Evolutionary conservation across 2,888 invertebrate genomes (phyloP).

Genomic region (Digitonthophagus gazella): DNA sequence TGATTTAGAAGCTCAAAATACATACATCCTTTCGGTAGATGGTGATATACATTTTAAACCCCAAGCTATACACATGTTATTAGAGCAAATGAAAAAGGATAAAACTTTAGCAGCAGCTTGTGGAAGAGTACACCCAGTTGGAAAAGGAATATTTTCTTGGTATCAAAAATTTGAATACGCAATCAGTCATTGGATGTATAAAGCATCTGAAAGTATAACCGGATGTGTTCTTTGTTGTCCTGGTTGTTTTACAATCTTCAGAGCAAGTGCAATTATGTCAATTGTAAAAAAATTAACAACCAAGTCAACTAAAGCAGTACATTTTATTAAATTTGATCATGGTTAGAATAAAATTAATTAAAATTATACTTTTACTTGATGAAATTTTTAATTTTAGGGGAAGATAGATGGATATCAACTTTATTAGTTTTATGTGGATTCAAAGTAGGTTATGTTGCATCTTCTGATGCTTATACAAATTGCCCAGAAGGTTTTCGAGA

Average conservation of each 20-base stretch:
- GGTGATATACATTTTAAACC: slow-evolving; percentile 90
- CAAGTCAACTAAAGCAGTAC: slow-evolving; percentile 71
- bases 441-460: slow-evolving; percentile 91
- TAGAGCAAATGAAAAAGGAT: slow-evolving; percentile 86
- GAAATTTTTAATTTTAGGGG: slow-evolving; percentile 62
- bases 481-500: slow-evolving; percentile 90
- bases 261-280: slow-evolving; percentile 86
- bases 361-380: not conserved
- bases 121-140: slow-evolving; percentile 86
- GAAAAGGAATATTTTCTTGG: slow-evolving; percentile 56
- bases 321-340: slow-evolving; percentile 91
- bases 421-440: slow-evolving; percentile 87
- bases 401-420: slow-evolving; percentile 95
- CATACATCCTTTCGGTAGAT: slow-evolving; percentile 79
- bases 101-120: slow-evolving; percentile 79
- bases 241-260: slow-evolving; percentile 88
- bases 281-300: slow-evolving; percentile 87
- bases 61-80: slow-evolving; percentile 70
- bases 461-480: slow-evolving; percentile 92
- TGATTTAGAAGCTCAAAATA: slow-evolving; percentile 59
- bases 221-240: slow-evolving; percentile 90
- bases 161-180: slow-evolving; percentile 80
- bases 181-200: slow-evolving; percentile 90
- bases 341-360: slow-evolving; percentile 38
- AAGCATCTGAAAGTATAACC: slow-evolving; percentile 87